phyloP scores from a whole-genome alignment of 2,888 invertebrate species.

The Acutogordius australiensis region DNA sequence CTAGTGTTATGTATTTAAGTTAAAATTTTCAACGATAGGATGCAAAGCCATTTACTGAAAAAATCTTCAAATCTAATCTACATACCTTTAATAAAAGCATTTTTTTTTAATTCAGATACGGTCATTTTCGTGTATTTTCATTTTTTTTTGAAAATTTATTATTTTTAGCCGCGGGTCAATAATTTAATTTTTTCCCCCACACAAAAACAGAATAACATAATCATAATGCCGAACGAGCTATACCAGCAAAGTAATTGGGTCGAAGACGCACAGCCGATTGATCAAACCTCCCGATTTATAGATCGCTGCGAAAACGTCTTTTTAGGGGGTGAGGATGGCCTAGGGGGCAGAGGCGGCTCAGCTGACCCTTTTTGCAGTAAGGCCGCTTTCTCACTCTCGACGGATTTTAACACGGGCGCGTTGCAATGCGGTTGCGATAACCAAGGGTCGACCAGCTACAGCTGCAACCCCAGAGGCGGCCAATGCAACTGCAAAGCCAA shows the following conservation, averaged over 20 bases:
- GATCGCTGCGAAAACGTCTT: not conserved
- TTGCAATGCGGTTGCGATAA: slow-evolving; percentile 58
- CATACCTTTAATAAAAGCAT: too few relatives aligned
- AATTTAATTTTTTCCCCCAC: too few relatives aligned
- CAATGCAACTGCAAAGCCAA: slow-evolving; percentile 71
- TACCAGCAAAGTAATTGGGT: slow-evolving; percentile 15
- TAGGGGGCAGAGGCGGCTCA: too few relatives aligned
- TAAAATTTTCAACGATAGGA: too few relatives aligned
- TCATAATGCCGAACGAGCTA: not conserved
- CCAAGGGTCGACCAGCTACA: slow-evolving; percentile 43
- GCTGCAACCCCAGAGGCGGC: slow-evolving; percentile 72
- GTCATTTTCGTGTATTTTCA: too few relatives aligned
- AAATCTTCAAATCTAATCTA: too few relatives aligned
- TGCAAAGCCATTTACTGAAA: too few relatives aligned
- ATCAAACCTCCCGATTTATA: not conserved
- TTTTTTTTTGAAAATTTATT: too few relatives aligned
- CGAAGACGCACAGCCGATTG: not conserved
- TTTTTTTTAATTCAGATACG: too few relatives aligned
- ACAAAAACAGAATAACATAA: slow-evolving; percentile 4
- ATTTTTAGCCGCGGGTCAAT: too few relatives aligned
- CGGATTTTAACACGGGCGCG: slow-evolving; percentile 76
- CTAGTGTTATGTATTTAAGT: too few relatives aligned
- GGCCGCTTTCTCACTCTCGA: slow-evolving; percentile 64
- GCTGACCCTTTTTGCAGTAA: slow-evolving; percentile 42
- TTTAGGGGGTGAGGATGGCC: not conserved